Evolutionary conservation across 2,113 vertebrate genomes (phyloP), one percentile per base, ranked within the genome.

Genomic region (Cinclus mexicanus): DNA sequence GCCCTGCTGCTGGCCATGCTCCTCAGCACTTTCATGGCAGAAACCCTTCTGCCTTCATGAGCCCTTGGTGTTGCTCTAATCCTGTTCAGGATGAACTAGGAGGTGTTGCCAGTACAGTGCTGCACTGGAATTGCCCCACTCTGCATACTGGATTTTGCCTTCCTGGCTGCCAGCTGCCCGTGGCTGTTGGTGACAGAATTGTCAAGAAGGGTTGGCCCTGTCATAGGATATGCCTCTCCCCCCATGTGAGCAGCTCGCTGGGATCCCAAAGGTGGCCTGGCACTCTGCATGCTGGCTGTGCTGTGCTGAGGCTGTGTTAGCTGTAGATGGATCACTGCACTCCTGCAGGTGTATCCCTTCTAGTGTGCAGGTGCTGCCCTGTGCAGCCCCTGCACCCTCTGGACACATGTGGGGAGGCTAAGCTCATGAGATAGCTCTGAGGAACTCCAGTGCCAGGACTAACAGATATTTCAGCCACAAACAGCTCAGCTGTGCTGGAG

Each of bases 231-330:
- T 44, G 31, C 23, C n/a, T 56, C 31, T 20, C 12, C 1, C 13
- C 67, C 42, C 7, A 35, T 50, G 28, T 6, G 39, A 60, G 35
- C 5, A 20, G 13, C 83, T 93, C 0, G 0, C n/a, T 26, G 47
- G 18, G 52, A 47, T 35, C 7, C 31, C 3, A 79, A 64, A 42
- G 55, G 12, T 6, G 7, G 9, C 1, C 1, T 56, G 80, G n/a
- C 42, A 24, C 21, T 53, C 28, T 14, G 28, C 46, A 11, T 29
- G 24, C 18, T 3, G 9, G 12, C 12, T 70, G 28, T 79, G 50
- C 79, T 2, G 8, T 3, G 14, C 55, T 70, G 56, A 25, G 64
- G 7, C 46, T 56, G 18, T 24, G 6, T 18, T 19, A 68, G 28
- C 50, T 12, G 16, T 31, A 49, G 31, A 11, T 3, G 25, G 25